Evolutionary conservation across 2,888 invertebrate species (phyloP).

Genomic region (Gortyna flavago): DNA sequence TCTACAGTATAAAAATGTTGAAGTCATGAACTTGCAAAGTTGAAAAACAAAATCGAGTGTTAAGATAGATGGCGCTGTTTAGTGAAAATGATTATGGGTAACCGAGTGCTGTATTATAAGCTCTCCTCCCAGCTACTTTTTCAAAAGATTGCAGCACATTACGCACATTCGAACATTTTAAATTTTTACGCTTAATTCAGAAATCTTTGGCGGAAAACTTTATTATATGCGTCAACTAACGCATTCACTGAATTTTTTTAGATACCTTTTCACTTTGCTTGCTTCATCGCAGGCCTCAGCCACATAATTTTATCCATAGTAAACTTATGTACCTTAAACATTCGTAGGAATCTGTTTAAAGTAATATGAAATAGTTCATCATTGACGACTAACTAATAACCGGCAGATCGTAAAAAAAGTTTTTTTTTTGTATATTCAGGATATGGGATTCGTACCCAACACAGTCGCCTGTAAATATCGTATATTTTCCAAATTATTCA

Average conservation of each 20-base stretch:
- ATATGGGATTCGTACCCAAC: background rate
- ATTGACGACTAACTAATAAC: background rate
- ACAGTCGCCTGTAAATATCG: background rate
- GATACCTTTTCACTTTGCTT: no score
- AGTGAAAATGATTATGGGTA: background rate
- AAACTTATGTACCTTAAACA: background rate
- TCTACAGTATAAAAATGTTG: constrained; percentile 36
- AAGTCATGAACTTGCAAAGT: background rate
- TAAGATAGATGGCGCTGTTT: constrained; percentile 49
- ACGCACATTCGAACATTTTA: no score
- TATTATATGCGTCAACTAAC: no score
- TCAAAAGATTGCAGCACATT: no score
- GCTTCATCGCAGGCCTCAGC: background rate
- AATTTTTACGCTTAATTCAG: no score
- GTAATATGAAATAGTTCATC: background rate
- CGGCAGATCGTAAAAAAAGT: background rate
- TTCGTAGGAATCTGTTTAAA: background rate
- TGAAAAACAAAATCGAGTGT: background rate
- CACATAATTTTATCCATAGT: background rate
- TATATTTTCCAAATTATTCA: background rate
- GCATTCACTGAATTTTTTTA: no score
- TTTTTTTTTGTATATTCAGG: background rate
- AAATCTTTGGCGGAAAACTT: no score
- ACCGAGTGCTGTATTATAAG: no score
- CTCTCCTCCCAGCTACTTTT: no score